These are phyloP conservation scores for Amphilophus citrinellus DNA, from an alignment of 2,113 vertebrate genomes.

Conservation along the genomic window DNA sequence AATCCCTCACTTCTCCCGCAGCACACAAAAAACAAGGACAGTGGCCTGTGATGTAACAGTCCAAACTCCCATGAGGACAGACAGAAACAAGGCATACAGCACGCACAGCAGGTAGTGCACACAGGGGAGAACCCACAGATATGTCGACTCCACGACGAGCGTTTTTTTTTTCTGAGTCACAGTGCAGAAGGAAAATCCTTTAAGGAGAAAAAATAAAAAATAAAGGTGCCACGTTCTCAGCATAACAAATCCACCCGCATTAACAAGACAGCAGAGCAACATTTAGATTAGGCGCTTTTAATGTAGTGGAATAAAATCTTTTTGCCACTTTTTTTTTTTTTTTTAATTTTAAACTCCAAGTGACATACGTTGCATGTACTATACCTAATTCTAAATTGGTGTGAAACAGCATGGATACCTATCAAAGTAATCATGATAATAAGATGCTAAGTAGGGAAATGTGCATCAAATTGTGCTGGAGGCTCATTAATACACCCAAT, in stretches of 20 bases:
- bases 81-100: slow-evolving; percentile 67
- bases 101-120: slow-evolving; percentile 67
- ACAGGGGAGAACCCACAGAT: slow-evolving; percentile 48
- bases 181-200: slow-evolving; percentile 62
- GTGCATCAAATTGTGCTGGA: slow-evolving; percentile 40
- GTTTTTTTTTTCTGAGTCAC: slow-evolving; percentile 60
- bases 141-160: slow-evolving; percentile 55
- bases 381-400: slow-evolving; percentile 45
- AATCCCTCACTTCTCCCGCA: slow-evolving; percentile 45
- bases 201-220: not conserved
- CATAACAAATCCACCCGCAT: slow-evolving; percentile 61
- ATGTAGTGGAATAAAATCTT: slow-evolving; percentile 50
- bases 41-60: slow-evolving; percentile 63
- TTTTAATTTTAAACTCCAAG: slow-evolving; percentile 8
- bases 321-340: slow-evolving; percentile 31
- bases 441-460: slow-evolving; percentile 53
- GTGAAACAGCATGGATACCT: slow-evolving; percentile 49
- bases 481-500: slow-evolving; percentile 34
- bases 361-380: slow-evolving; percentile 51
- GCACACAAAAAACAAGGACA: slow-evolving; percentile 66
- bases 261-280: slow-evolving; percentile 48
- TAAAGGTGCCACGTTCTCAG: slow-evolving; percentile 41
- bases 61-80: slow-evolving; percentile 69
- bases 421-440: slow-evolving; percentile 57
- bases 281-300: slow-evolving; percentile 50